Base-by-base conservation (phyloP, 2,797 vertebrate species). In the Clarias fuscus region DNA sequence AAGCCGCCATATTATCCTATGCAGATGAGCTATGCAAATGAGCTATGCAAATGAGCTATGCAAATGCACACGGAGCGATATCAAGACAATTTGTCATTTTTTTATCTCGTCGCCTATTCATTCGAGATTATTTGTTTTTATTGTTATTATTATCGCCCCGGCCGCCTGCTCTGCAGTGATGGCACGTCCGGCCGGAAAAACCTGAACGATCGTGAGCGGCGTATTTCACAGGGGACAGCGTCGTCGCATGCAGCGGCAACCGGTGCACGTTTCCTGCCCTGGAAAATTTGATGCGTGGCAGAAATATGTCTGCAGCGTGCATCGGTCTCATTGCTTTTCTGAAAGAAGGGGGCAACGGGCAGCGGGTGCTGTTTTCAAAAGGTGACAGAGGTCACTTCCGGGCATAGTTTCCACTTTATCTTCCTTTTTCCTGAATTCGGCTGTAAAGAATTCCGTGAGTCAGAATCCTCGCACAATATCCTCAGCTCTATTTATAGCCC, bases 341-440 rank as follows among this genome's bases (percentile, higher is more conserved):
- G 90, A 22, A 33, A 33, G 1, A 59, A 85, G 89, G 90, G 89
- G 91, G 91, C 93, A 92, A 93, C 91, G 92, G 92, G 94, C 92
- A 91, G 93, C 92, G 92, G 92, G 93, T 90, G 89, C 90, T 89
- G 90, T 86, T 89, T 91, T 87, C 89, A 88, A 88, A 93, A 96
- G 94, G 95, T 96, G 94, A 56, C 18, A 13, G 92, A 95, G 95
- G 95, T 96, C 95, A 96, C 93, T 95, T 96, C 95, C 95, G 95
- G 92, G 72, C 87, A 85, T 92, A 87, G 94, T 90, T 96, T 96
- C 95, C 95, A 94, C 93, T 95, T 94, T 95, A 94, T 96, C 94
- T 93, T 95, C 93, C 94, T 93, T 92, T 94, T 95, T 95, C 94
- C 94, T 94, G 94, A 94, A 95, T 95, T 95, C 92, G 91, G 90